A percentile compares a stretch with the other conserved stretches of the same genome.
Evolutionary conservation across 1,140 invertebrate species (phyloP).

Genomic region (Leptinotarsa undecemlineata): DNA sequence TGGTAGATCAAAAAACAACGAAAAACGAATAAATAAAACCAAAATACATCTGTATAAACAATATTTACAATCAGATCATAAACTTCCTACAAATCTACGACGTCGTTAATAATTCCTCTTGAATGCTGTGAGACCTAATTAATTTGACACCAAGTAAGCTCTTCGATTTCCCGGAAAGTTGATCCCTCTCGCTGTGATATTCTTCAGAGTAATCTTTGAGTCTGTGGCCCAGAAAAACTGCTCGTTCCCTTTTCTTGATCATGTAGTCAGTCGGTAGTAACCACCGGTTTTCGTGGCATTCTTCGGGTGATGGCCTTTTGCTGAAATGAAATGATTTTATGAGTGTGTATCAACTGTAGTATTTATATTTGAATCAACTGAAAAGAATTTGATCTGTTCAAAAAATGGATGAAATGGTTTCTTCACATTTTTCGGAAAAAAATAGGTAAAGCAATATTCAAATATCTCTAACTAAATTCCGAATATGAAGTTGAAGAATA

Average conservation of each 20-base stretch:
- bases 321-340: constrained; percentile 59
- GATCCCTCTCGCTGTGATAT: constrained; percentile 69
- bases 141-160: constrained; percentile 61
- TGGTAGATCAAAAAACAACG: neutral
- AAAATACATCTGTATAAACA: constrained; percentile 35
- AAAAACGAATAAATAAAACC: neutral
- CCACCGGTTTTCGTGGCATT: constrained; percentile 96
- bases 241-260: constrained; percentile 87
- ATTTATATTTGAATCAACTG: neutral
- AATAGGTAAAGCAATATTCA: too few relatives aligned
- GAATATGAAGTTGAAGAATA: too few relatives aligned
- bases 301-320: constrained; percentile 90
- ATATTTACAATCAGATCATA: constrained; percentile 34
- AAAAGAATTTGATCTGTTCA: neutral
- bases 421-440: neutral
- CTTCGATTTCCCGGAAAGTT: constrained; percentile 64
- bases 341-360: neutral
- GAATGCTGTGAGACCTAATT: constrained; percentile 77
- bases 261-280: constrained; percentile 88
- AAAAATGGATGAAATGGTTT: neutral
- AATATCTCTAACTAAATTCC: too few relatives aligned
- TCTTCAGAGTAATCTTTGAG: constrained; percentile 80
- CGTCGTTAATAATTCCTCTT: constrained; percentile 75
- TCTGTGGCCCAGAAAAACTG: constrained; percentile 80
- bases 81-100: constrained; percentile 36